phyloP scores from a whole-genome alignment of 2,113 vertebrate species.

The Ceuthmochares aereus region DNA sequence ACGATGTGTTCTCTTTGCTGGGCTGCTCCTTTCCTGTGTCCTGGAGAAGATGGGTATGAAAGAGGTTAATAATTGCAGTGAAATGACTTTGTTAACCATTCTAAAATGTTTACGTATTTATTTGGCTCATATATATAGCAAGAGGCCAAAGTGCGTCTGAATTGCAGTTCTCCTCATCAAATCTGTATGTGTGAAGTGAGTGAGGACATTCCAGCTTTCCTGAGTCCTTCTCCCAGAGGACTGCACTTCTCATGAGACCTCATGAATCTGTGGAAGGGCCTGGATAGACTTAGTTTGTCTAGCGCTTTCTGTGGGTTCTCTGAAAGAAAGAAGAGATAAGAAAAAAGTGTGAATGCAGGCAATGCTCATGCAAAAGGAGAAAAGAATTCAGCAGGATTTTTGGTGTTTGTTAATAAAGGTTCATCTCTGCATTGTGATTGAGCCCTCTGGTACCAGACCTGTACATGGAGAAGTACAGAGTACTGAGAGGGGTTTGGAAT shows the following conservation, averaged over 20 bases:
- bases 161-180: not conserved
- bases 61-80: not conserved
- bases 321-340: not conserved
- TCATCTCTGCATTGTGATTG: not conserved
- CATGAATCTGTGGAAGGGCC: not conserved
- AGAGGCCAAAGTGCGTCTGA: not conserved
- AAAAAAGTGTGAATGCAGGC: not conserved
- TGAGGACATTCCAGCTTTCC: not conserved
- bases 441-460: not conserved
- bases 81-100: not conserved
- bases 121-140: not conserved
- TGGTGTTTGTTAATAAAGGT: not conserved
- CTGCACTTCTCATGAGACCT: not conserved
- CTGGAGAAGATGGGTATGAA: not conserved
- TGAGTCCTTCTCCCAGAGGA: not conserved
- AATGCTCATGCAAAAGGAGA: not conserved
- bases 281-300: not conserved
- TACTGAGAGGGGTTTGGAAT: not conserved
- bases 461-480: not conserved
- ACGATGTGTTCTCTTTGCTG: not conserved
- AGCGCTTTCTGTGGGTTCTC: accelerated
- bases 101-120: not conserved
- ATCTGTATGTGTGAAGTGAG: not conserved
- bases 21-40: not conserved
- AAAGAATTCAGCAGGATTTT: not conserved